Evolutionary conservation across 37 sponge, comb jelly and placozoan genomes (phyloP), one percentile per base, ranked within the genome.

Genomic region (Cliona cf. orientalis): DNA sequence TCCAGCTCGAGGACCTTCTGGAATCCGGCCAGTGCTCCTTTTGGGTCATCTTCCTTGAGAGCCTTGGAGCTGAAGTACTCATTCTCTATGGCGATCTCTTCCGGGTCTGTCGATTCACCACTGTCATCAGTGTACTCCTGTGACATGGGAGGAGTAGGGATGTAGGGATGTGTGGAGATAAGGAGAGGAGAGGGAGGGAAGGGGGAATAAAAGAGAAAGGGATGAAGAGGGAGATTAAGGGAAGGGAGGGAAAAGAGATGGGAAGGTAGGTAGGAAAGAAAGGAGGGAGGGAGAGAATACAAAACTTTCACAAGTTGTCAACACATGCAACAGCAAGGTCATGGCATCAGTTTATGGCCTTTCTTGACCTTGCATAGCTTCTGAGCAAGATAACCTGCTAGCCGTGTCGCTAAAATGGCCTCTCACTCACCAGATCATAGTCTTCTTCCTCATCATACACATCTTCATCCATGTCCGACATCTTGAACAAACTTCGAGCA

Each of bases 11-110:
- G 69, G 17, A 97, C 98, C 81, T 90, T 57, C 53, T 72, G 76
- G 55, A 92, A 84, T 3, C 73, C 64, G 22, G 53, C 3, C 69
- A 89, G 42, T 19, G 81, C 80, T 25, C 61, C 78, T 17, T 42
- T 33, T 0, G 96, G 93, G 70, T 92, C 75, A 23, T 90, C 89
- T 66, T 95, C 95, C 80, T 97, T 97, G 22, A 84, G 44, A 0
- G 89, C 82, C 78, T 97, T 97, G 64, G 91, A 83, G 49, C 91
- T 81, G 89, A 92, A 97, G 70, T 97, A 97, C 65, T 95, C 93
- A 75, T 97, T 97, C 69, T 97, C 98, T 26, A 97, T 75, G 34
- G 86, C 92, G 17, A 89, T 88, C 67, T 90, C 91, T 42, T 89
- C 87, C 36, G 94, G 94, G 29, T 86, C 80, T 26, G 84, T 84